Evolutionary conservation across 2,888 invertebrate genomes (phyloP).

Genomic region (Agrotis ipsilon): DNA sequence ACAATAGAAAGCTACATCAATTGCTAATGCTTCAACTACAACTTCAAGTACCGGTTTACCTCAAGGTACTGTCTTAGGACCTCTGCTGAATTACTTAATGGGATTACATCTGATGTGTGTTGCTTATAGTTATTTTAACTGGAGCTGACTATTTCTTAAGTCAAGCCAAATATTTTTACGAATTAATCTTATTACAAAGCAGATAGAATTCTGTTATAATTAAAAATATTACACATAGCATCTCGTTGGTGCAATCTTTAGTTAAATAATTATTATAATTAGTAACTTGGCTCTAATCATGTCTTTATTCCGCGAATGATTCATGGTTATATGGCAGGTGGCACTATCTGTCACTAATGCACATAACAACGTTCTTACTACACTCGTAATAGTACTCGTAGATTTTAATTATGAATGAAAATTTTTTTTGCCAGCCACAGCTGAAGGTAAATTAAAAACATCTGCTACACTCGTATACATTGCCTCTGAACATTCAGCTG

Average conservation of each 20-base stretch:
- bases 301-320: slow-evolving; percentile 7
- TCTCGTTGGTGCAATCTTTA: neutral
- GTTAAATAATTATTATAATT: slow-evolving; percentile 1
- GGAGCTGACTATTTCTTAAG: neutral
- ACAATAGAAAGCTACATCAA: slow-evolving; percentile 30
- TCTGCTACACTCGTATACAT: neutral
- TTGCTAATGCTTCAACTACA: neutral
- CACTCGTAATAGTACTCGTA: neutral
- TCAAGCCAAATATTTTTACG: neutral
- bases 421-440: neutral
- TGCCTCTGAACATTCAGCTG: neutral
- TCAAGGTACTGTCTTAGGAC: slow-evolving; percentile 13
- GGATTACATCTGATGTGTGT: neutral
- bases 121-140: neutral
- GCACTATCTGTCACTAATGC: neutral
- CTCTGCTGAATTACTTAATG: neutral
- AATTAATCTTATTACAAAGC: neutral
- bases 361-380: neutral
- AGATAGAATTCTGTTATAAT: neutral
- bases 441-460: neutral
- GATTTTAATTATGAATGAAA: slow-evolving; percentile 28
- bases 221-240: no score
- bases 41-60: neutral
- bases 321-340: slow-evolving; percentile 15
- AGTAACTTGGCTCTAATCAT: neutral